Evolutionary conservation across 2,113 vertebrate species (phyloP).

Genomic region (Otolemur garnettii): DNA sequence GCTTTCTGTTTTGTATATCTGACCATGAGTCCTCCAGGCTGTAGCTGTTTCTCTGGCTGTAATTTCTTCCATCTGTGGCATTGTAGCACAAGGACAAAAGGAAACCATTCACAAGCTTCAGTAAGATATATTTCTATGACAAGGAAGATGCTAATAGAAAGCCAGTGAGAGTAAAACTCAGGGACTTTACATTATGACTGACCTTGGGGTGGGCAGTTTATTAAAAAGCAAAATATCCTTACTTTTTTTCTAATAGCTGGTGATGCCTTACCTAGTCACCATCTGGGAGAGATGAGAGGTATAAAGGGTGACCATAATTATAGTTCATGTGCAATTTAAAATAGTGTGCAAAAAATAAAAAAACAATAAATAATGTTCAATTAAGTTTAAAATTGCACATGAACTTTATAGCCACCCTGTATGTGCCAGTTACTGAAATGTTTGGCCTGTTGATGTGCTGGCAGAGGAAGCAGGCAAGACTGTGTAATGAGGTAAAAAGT

Average conservation of each 20-base stretch:
- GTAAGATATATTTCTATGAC: conserved; percentile 30
- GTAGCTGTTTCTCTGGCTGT: background rate
- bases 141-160: conserved; percentile 25
- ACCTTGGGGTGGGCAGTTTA: background rate
- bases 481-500: background rate
- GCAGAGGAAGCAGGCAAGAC: background rate
- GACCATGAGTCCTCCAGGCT: background rate
- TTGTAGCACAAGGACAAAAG: background rate
- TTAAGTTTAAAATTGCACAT: too few relatives aligned
- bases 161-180: background rate
- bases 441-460: background rate
- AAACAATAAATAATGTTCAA: too few relatives aligned
- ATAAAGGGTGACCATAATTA: too few relatives aligned
- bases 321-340: too few relatives aligned
- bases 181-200: background rate
- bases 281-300: background rate
- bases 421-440: background rate
- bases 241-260: background rate
- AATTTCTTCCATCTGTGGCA: conserved; percentile 50
- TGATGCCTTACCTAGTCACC: background rate
- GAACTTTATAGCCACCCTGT: too few relatives aligned
- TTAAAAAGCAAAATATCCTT: background rate
- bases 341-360: too few relatives aligned
- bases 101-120: background rate
- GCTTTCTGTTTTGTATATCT: conserved; percentile 36